Evolutionary conservation across 2,113 vertebrate species (phyloP).

Genomic region (Ciconia boyciana): DNA sequence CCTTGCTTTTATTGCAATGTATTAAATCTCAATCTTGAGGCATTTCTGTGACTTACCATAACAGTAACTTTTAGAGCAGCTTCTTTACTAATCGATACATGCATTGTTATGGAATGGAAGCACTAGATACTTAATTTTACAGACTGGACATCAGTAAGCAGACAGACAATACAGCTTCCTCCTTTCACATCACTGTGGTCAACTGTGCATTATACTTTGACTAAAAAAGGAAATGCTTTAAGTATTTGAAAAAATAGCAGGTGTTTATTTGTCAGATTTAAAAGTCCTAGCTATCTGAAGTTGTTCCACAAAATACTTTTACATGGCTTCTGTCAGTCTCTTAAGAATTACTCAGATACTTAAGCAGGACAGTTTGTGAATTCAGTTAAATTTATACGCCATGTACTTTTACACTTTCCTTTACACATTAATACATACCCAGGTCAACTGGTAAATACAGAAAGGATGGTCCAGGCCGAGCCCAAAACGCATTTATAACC

Average conservation of each 20-base stretch:
- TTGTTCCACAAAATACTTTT: background rate
- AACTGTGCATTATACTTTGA: background rate
- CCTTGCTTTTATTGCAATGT: background rate
- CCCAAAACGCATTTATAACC: background rate
- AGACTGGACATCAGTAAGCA: background rate
- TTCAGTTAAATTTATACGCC: background rate
- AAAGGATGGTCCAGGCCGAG: background rate
- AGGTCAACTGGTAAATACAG: background rate
- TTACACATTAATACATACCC: background rate
- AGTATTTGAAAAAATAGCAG: background rate
- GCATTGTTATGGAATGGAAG: background rate
- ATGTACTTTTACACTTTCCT: background rate
- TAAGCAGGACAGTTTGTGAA: background rate
- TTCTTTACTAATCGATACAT: background rate
- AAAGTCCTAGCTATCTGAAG: background rate
- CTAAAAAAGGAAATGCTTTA: background rate
- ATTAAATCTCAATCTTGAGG: too few species aligned
- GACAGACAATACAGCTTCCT: background rate
- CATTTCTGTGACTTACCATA: background rate
- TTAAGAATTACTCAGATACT: background rate
- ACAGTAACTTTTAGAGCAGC: background rate
- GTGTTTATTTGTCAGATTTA: background rate
- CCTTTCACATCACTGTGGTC: background rate
- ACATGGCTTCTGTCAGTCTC: background rate
- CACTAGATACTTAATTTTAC: background rate